These are phyloP conservation scores for Polydesmus complanatus DNA, from an alignment of 2,888 invertebrate genomes.

Conservation along the genomic window DNA sequence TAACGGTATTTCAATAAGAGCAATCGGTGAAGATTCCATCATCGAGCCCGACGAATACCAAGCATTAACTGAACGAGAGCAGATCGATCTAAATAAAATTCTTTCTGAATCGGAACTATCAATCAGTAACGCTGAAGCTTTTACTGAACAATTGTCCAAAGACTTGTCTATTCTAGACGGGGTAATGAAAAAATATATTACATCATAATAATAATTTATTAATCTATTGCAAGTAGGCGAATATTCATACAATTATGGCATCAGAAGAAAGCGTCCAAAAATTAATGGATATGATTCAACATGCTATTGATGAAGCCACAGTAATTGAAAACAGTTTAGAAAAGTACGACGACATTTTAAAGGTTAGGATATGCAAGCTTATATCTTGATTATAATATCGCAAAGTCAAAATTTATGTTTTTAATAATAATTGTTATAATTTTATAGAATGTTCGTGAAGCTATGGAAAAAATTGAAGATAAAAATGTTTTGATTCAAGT, in stretches of 20 bases:
- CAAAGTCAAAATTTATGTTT: not conserved
- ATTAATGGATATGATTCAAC: constrained; percentile 55
- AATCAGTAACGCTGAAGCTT: constrained; percentile 65
- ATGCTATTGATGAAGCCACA: constrained; percentile 59
- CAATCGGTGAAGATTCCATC: constrained; percentile 14
- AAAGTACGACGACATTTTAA: constrained; percentile 55
- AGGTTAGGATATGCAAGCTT: constrained; percentile 26
- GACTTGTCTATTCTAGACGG: constrained; percentile 75
- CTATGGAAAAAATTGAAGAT: constrained; percentile 80
- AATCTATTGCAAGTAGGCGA: constrained; percentile 43
- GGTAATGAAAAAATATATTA: constrained; percentile 33
- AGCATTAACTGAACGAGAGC: constrained; percentile 68
- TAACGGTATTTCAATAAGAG: constrained; percentile 8
- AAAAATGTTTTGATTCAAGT: constrained; percentile 75
- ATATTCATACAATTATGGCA: constrained; percentile 82
- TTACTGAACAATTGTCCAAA: constrained; percentile 59
- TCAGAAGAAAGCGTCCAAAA: constrained; percentile 65
- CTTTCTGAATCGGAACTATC: constrained; percentile 74
- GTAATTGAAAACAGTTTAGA: constrained; percentile 57
- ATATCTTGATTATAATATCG: not conserved
- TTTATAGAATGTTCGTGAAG: constrained; percentile 67
- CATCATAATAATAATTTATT: constrained; percentile 2
- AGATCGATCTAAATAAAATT: constrained; percentile 65
- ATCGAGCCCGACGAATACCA: constrained; percentile 41
- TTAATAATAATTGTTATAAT: constrained; percentile 26